These are phyloP conservation scores for Acanthopagrus latus DNA, from an alignment of 2,797 vertebrate genomes.

Conservation along the genomic window DNA sequence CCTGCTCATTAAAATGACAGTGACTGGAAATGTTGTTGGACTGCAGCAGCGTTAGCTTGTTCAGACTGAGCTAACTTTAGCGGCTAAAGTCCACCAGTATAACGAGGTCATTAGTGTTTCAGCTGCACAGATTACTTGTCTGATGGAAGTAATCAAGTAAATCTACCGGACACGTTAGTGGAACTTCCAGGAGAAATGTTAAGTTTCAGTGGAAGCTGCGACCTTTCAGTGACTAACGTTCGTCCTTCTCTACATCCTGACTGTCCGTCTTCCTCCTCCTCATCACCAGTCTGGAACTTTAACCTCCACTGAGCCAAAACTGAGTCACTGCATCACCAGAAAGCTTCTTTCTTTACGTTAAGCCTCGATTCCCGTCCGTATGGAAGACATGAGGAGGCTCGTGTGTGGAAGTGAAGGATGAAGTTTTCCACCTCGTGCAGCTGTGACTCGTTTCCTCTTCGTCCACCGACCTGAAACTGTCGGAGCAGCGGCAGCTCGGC, in stretches of 20 bases:
- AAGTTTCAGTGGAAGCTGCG: too few species aligned
- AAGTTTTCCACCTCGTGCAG: slow-evolving; percentile 18
- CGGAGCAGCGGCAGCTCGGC: too few species aligned
- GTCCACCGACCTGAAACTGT: too few species aligned
- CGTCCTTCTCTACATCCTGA: slow-evolving; percentile 16
- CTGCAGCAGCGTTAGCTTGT: too few species aligned
- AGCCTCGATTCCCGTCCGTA: slow-evolving; percentile 36
- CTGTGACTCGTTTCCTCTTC: slow-evolving; percentile 28
- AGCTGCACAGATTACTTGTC: not conserved
- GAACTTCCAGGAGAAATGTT: too few species aligned
- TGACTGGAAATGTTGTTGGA: too few species aligned
- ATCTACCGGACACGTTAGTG: not conserved
- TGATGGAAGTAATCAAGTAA: not conserved
- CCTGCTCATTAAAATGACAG: too few species aligned
- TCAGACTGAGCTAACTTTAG: too few species aligned
- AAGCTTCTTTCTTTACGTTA: slow-evolving; percentile 10
- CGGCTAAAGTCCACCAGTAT: too few species aligned
- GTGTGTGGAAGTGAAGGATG: too few species aligned
- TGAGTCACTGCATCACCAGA: slow-evolving; percentile 30
- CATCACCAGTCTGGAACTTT: slow-evolving; percentile 28
- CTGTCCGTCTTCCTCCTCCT: slow-evolving; percentile 4
- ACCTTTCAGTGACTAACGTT: not conserved
- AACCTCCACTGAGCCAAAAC: slow-evolving; percentile 10
- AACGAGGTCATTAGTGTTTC: not conserved
- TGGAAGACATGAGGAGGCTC: slow-evolving; percentile 9